Conservation (phyloP, 2,113 vertebrate species). For the Tricholaema leucomelas region DNA sequence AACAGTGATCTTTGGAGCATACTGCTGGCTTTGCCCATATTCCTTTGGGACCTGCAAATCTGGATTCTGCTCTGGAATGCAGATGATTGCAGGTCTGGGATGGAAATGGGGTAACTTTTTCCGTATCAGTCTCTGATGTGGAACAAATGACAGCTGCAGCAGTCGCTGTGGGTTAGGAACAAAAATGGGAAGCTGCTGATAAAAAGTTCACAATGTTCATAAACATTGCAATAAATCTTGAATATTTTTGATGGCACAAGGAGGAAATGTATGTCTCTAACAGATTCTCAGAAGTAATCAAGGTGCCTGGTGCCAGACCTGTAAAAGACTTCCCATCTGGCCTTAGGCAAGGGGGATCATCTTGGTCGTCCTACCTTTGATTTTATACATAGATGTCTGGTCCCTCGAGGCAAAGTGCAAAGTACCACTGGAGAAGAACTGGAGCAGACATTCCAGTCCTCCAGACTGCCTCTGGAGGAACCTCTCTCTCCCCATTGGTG, state of each 20-base stretch:
- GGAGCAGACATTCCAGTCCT: background rate
- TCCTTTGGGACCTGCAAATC: conserved; percentile 50
- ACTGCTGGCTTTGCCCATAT: background rate
- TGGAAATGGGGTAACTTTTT: background rate
- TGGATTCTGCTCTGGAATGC: conserved; percentile 19
- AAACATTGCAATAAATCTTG: background rate
- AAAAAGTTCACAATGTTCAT: background rate
- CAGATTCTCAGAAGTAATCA: background rate
- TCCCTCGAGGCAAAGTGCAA: background rate
- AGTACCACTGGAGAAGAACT: background rate
- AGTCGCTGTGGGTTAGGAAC: background rate
- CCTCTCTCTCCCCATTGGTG: background rate
- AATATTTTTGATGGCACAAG: background rate
- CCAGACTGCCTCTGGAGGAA: background rate
- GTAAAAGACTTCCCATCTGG: background rate
- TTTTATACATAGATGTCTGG: background rate
- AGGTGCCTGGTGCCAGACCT: background rate
- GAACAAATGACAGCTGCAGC: background rate
- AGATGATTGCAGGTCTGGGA: background rate
- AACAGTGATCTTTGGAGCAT: conserved; percentile 18
- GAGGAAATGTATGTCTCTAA: background rate
- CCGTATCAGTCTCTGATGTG: background rate
- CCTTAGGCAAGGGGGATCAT: background rate
- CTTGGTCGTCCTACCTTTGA: background rate
- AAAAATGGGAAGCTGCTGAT: background rate